Conservation (phyloP, 2,888 invertebrate species). For the Xylocampa areola region DNA sequence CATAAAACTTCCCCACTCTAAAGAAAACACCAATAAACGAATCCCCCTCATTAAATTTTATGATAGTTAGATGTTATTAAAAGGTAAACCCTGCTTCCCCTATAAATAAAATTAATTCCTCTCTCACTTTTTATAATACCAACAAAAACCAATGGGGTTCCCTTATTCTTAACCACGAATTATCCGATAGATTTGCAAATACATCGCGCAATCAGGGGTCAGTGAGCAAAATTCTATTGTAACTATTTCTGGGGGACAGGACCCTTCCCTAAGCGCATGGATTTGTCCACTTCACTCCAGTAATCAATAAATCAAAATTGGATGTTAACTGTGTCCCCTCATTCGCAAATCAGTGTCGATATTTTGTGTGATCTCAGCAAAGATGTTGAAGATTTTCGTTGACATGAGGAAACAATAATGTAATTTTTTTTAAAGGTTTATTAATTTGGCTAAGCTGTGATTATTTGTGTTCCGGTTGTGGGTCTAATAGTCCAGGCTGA, state of each 20-base stretch:
- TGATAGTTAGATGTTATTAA: conserved; percentile 24
- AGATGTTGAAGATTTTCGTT: too few species aligned
- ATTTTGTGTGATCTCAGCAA: too few species aligned
- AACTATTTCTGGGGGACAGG: conserved; percentile 10
- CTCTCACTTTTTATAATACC: conserved; percentile 30
- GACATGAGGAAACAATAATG: too few species aligned
- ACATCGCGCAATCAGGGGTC: conserved; percentile 33
- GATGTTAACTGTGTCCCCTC: conserved; percentile 13
- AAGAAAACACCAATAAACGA: conserved; percentile 2
- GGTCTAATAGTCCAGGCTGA: too few species aligned
- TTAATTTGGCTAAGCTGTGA: too few species aligned
- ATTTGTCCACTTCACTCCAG: conserved; percentile 32
- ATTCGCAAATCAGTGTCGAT: too few species aligned
- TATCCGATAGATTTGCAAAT: conserved; percentile 35
- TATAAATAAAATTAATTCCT: conserved; percentile 26
- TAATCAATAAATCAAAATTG: conserved; percentile 36
- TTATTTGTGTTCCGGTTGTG: too few species aligned
- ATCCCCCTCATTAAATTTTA: conserved; percentile 32
- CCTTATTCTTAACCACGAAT: conserved; percentile 18
- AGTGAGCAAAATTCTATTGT: conserved; percentile 17
- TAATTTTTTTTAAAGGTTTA: too few species aligned
- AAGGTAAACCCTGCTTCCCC: conserved; percentile 4
- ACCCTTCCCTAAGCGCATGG: conserved; percentile 29
- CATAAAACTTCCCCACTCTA: background rate
- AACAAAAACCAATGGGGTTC: conserved; percentile 26